Evolutionary conservation across 1,140 invertebrate species (phyloP).

Genomic region (Anoplophora glabripennis): DNA sequence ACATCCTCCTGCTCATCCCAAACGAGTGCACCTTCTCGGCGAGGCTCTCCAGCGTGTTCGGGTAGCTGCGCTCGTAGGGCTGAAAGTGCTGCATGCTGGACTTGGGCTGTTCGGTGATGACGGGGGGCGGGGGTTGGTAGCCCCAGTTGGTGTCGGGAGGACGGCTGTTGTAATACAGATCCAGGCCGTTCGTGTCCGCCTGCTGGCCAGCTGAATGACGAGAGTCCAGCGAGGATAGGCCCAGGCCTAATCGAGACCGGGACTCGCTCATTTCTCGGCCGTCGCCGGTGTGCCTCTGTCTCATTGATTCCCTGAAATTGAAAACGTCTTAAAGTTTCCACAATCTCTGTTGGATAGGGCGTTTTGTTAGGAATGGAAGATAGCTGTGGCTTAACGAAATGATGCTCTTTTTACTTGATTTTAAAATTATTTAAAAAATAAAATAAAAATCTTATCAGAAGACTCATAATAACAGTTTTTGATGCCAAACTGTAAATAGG

Average conservation of each 20-base stretch:
- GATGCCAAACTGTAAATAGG: no score
- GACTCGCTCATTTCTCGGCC: conserved; percentile 73
- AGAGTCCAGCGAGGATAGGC: conserved; percentile 55
- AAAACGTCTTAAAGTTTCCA: background rate
- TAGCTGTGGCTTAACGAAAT: no score
- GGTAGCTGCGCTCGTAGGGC: conserved; percentile 77
- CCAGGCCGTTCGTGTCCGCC: conserved; percentile 66
- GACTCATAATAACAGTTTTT: no score
- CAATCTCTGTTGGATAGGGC: no score
- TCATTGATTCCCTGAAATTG: conserved; percentile 48
- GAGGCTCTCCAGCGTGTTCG: conserved; percentile 86
- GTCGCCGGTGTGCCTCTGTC: conserved; percentile 60
- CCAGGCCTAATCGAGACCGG: conserved; percentile 67
- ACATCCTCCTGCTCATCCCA: conserved; percentile 58
- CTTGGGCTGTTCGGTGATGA: conserved; percentile 87
- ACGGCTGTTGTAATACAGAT: conserved; percentile 77
- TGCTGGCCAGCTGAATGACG: conserved; percentile 33
- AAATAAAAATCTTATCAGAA: no score
- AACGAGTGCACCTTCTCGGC: conserved; percentile 85
- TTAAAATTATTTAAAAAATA: no score
- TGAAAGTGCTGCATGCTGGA: conserved; percentile 75
- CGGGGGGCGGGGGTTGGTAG: conserved; percentile 69
- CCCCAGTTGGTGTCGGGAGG: conserved; percentile 51
- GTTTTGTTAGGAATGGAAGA: no score
- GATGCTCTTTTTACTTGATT: no score